phyloP scores from a whole-genome alignment of 2,797 vertebrate genomes.

The Protonibea diacanthus region DNA sequence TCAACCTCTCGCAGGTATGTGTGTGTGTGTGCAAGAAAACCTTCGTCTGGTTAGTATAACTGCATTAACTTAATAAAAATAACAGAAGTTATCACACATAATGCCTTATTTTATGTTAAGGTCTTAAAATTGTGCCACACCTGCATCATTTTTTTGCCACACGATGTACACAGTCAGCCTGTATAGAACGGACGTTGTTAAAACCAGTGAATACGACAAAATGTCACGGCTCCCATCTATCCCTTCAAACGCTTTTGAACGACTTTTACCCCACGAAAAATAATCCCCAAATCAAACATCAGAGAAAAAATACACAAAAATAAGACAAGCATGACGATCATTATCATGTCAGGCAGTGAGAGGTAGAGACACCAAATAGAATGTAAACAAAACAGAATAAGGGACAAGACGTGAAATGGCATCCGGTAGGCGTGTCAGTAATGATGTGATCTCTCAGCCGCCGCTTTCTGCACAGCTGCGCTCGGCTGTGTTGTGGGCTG shows the following conservation, averaged over 20 bases:
- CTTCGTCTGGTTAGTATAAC: background rate
- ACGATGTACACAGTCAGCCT: background rate
- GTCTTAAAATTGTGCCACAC: conserved; percentile 24
- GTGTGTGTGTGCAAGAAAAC: background rate
- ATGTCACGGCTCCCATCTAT: conserved; percentile 26
- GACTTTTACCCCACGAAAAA: conserved; percentile 64
- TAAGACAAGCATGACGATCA: conserved; percentile 65
- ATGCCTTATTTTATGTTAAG: background rate
- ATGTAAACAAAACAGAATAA: conserved; percentile 79
- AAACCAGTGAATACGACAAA: conserved; percentile 33
- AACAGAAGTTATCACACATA: conserved; percentile 1
- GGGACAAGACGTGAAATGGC: conserved; percentile 71
- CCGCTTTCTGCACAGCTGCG: conserved; percentile 68
- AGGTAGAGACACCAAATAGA: conserved; percentile 67
- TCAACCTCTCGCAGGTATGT: background rate
- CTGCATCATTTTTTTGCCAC: conserved; percentile 24
- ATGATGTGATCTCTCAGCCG: conserved; percentile 80
- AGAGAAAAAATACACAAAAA: conserved; percentile 36
- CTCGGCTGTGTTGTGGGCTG: conserved; percentile 68
- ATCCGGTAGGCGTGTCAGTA: conserved; percentile 80
- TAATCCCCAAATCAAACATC: conserved; percentile 64
- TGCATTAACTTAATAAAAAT: background rate
- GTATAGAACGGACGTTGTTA: conserved; percentile 43
- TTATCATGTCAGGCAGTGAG: conserved; percentile 70
- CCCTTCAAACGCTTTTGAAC: conserved; percentile 51